A percentile compares a stretch with the other conserved stretches of the same genome.
phyloP scores from a whole-genome alignment of 2,797 vertebrate genomes.

The Novumbra hubbsi region DNA sequence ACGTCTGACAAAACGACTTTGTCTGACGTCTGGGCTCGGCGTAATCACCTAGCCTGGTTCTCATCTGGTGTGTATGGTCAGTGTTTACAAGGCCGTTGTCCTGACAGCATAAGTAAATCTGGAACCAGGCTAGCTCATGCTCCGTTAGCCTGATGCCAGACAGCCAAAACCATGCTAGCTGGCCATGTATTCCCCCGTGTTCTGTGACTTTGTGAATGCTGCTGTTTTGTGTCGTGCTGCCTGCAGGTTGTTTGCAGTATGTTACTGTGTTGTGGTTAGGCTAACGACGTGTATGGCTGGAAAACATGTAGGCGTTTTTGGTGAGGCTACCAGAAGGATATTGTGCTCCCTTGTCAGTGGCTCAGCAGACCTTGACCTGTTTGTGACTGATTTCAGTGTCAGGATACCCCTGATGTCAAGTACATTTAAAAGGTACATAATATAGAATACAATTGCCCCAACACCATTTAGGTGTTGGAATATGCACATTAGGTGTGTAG shows the following conservation, averaged over 20 bases:
- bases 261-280: background rate
- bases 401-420: no score
- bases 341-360: no score
- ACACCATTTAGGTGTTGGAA: slow-evolving; percentile 53
- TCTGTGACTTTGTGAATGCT: background rate
- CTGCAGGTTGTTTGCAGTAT: background rate
- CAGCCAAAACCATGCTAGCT: slow-evolving; percentile 43
- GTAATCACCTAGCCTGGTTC: no score
- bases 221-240: background rate
- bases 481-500: slow-evolving; percentile 44
- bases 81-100: no score
- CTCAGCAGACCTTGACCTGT: background rate
- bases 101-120: no score
- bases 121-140: slow-evolving; percentile 27
- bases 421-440: no score
- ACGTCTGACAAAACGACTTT: no score
- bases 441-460: no score
- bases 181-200: no score
- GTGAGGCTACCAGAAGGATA: background rate
- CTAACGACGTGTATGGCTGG: no score
- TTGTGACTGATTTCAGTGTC: background rate
- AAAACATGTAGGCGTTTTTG: background rate
- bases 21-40: no score
- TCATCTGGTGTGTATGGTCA: no score
- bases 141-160: slow-evolving; percentile 43